Evolutionary conservation across 2,888 invertebrate species (phyloP), one percentile per base, ranked within the genome.

Genomic region (Ctena decussata): DNA sequence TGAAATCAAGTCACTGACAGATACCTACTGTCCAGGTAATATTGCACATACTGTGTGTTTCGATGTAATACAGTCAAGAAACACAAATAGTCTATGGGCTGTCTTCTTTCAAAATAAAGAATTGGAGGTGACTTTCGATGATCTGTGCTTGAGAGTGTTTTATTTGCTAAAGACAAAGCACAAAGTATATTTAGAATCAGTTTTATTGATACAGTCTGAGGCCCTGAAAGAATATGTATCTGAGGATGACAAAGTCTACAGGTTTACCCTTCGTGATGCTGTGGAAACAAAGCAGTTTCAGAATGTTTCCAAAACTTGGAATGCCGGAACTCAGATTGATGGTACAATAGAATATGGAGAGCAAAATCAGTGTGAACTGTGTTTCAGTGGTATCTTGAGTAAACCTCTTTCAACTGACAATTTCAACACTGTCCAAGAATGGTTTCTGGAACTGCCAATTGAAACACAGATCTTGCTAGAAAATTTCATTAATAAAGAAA

Each of bases 361-460:
- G 0, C 57, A 71, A 3, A 30, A 30, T n/a, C 27, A 70, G 30
- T 76, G 71, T 12, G 30, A 76, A 8, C 15, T 1, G 6, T 71
- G 71, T 12, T 81, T 70, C 24, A 39, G 27, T 49, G 8, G 32
- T 1, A 39, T 1, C 11, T 5, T 2, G 12, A 70, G 44, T 24
- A 72, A 72, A 44, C 77, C 74, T 24, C 65, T 82, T 18, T 27
- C n/a, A 65, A 15, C 77, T 0, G 53, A 82, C 2, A 8, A 24
- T 11, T 74, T 82, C 57, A 44, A 78, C 24, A 82, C 74, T 49
- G 35, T 74, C 0, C 49, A 70, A 3, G 78, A 85, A 71, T 82
- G 82, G 77, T 74, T 27, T 46, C 27, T 77, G 2, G 73, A 80
- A n/a, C 21, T 80, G 24, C 85, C 85, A n/a, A 57, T 80, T n/a